These are phyloP conservation scores for Loxodonta africana DNA, from an alignment of 2,113 vertebrate species.

Conservation along the genomic window DNA sequence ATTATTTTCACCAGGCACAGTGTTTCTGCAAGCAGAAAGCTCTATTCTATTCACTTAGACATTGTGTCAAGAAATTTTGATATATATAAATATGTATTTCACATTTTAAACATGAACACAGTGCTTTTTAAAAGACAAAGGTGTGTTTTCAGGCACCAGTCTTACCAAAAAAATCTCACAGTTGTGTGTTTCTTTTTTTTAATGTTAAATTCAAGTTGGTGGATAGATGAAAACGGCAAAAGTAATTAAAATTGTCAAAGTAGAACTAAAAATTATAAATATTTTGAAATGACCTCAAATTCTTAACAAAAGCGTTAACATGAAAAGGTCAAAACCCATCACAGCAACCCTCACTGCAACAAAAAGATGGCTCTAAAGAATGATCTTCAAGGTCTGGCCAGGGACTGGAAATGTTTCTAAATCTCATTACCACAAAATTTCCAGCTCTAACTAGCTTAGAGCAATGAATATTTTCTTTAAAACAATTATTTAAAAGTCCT, in stretches of 20 bases:
- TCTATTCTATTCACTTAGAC: constrained; percentile 35
- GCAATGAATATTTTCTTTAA: constrained; percentile 32
- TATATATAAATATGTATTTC: constrained; percentile 5
- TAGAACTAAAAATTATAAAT: constrained; percentile 10
- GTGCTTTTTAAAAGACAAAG: constrained; percentile 29
- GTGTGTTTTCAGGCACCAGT: constrained; percentile 51
- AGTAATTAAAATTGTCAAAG: neutral
- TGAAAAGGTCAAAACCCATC: neutral
- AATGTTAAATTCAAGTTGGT: constrained; percentile 57
- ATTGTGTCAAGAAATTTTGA: constrained; percentile 23
- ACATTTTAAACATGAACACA: constrained; percentile 43
- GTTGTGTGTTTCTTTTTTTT: neutral
- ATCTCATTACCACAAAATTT: neutral
- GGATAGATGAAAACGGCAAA: constrained; percentile 39
- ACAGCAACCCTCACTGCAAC: neutral
- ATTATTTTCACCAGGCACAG: constrained; percentile 18
- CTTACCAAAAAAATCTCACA: constrained; percentile 64
- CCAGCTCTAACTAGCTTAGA: neutral
- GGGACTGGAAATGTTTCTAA: neutral
- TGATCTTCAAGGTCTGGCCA: neutral
- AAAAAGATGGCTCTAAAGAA: neutral
- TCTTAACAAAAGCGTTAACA: constrained; percentile 26
- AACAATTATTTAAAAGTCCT: constrained; percentile 18
- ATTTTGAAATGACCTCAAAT: neutral
- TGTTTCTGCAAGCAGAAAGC: constrained; percentile 41